Base-by-base conservation (phyloP, 2,113 vertebrate genomes). In the Campylorhamphus procurvoides region DNA sequence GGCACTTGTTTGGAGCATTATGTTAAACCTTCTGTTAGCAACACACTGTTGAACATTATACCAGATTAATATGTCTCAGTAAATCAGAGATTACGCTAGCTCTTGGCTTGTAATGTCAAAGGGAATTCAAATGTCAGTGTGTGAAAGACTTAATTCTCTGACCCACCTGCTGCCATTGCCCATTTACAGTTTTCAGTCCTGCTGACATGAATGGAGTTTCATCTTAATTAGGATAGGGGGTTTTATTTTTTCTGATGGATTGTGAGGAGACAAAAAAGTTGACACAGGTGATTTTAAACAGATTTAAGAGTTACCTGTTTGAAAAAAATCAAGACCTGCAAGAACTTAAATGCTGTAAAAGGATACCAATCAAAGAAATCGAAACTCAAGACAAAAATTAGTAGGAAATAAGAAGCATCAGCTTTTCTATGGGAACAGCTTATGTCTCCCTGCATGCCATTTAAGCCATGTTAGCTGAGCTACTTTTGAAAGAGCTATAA, bases 11-110 rank as follows among this genome's bases (percentile, higher is more conserved):
- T 68, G 19, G 15, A 91, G 52, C 20, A 56, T 92, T 94, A 47
- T 79, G 64, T 75, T 93, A 89, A 90, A 60, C 39, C 50, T 88
- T 86, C 91, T 96, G 64, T 71, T 89, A 74, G 49, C 42, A 87
- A 56, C 69, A 87, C 39, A 13, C 7, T 74, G 24, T 49, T 90
- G 35, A 93, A 63, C 50, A 37, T 84, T 74, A 52, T 35, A 84
- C 9, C 55, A 53, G 40, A 92, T 89, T 87, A 92, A 55, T 9
- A 35, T 18, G 27, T 60, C 60, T 71, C 8, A 1, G 14, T 76
- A 90, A 91, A 82, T 67, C 67, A 78, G 87, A 94, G 64, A 46
- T 72, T 89, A 60, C 35, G 22, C 35, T 23, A 72, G 29, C 19
- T 80, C 40, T 88, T 94, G 56, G 33, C 60, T 83, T 62, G 16